Evolutionary conservation across 2,797 vertebrate species (phyloP), one percentile per base, ranked within the genome.

Genomic region (Chelon auratus): DNA sequence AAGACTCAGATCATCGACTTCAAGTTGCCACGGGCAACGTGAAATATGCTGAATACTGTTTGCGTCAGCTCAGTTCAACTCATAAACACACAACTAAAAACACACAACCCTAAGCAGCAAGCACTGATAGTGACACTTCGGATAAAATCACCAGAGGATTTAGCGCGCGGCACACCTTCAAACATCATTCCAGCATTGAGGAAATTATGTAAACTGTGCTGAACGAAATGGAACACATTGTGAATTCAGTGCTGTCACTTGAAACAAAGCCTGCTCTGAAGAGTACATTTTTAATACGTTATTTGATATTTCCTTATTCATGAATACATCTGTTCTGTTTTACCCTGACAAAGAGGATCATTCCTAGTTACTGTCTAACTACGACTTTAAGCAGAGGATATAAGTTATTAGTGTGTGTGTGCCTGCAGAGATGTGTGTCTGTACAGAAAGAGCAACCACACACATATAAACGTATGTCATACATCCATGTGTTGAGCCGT

Each of bases 291-390:
- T 33, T 33, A 33, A 33, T 33, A 33, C 30, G 7, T 33, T 33
- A 33, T 7, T 33, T 33, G 30, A 33, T 33, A 33, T 33, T 33
- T 50, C 14, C 62, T 66, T 72, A 85, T 82, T 88, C 73, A 85
- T 85, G 82, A 82, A 81, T 73, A 72, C 60, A 37, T 62, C 22
- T 0, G 22, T 53, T 74, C 9, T 72, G 62, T 64, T 80, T 62
- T 84, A 76, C 76, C 68, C 62, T 60, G 56, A 78, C 74, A 63
- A 74, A 42, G 56, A 60, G 64, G 77, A 89, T 86, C 82, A 81
- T 60, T 85, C 67, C 57, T 12, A 52, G 57, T 79, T 62, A 57
- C 63, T 62, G 76, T 36, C 50, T 81, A 84, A 85, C 89, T 82
- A 85, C 72, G 70, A 77, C 78, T 86, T 84, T 78, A 82, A 66